Base-by-base conservation (phyloP, 1,140 invertebrate species). In the Drosophila bipectinata region DNA sequence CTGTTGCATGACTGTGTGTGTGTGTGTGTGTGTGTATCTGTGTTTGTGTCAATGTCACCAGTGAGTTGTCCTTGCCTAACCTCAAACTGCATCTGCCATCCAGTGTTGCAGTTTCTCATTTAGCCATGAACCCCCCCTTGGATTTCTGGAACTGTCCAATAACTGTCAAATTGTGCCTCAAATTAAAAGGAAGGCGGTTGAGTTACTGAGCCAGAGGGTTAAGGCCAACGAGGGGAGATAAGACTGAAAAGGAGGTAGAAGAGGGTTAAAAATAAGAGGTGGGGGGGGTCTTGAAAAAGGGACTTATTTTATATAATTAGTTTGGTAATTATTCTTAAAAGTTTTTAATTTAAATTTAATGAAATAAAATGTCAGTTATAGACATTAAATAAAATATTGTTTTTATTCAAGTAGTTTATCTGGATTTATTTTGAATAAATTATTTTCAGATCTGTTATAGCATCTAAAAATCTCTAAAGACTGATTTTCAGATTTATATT, bases 161-260 rank as follows among this genome's bases (percentile, higher is more conserved):
- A 85, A 84, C 82, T 85, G 81, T 85, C 82, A 85, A 81, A 85
- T 81, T 81, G 62, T 39, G 64, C 72, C 67, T 74, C 68, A 85
- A 85, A 85, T 84, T 84, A 85, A 84, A 84, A 69, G 60, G 45
- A 72, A 72, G 59, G 45, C 47, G 48, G 71, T 62, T 52, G 51
- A 48, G 44, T 37, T 48, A 6, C 14, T 9, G 52, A 59, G 44
- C 30, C 5, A 24, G 24, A 10, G 18, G 15, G 18, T 47, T 47
- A 10, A 12, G 44, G 41, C 5, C 4, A 12, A 47, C 18, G 15
- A 47, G 34, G 32, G 32, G 21, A 12, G 12, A 37, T 0, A 15
- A 15, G 34, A 3, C 34, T 37, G 12, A 1, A n/a, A n/a, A 12
- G 12, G 10, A n/a, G 7, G 8, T 1, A 8, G 55, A 28, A 28